Conservation (phyloP, 2,888 invertebrate species). For the Chaitophorus viminalis region DNA sequence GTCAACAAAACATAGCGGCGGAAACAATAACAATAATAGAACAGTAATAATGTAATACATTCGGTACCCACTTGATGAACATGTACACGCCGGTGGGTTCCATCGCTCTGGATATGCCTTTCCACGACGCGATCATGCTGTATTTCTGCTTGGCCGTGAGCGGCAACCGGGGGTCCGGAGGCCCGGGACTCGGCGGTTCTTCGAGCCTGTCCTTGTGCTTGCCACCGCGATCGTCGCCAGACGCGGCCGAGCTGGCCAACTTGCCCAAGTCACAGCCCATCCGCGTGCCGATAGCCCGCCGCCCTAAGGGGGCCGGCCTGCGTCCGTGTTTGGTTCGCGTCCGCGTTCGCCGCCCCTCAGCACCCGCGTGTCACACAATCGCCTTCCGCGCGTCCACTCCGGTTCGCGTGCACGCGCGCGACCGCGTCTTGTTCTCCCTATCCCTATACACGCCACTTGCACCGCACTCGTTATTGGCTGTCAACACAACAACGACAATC, state of each 20-base stretch:
- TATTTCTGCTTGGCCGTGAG: constrained; percentile 88
- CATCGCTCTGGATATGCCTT: constrained; percentile 88
- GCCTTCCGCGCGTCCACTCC: background rate
- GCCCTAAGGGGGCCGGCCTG: background rate
- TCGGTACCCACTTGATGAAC: constrained; percentile 89
- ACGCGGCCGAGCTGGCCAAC: constrained; percentile 71
- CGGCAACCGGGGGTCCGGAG: constrained; percentile 82
- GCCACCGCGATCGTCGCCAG: constrained; percentile 68
- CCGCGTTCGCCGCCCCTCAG: background rate
- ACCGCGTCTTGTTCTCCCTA: too few relatives aligned
- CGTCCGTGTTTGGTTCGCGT: background rate
- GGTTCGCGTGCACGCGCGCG: too few relatives aligned
- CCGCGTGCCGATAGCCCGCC: constrained; percentile 4
- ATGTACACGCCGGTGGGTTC: constrained; percentile 89
- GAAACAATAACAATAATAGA: too few relatives aligned
- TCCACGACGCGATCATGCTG: constrained; percentile 90
- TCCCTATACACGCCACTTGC: too few relatives aligned
- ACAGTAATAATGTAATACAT: too few relatives aligned
- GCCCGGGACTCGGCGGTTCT: constrained; percentile 74
- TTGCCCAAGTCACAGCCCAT: constrained; percentile 86
- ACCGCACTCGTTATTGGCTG: too few relatives aligned
- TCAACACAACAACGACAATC: background rate
- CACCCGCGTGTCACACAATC: too few relatives aligned
- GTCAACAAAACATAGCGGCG: background rate
- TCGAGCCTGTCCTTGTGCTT: constrained; percentile 66